phyloP scores from a whole-genome alignment of 1,140 invertebrate genomes.

The Mactra quadrangularis region DNA sequence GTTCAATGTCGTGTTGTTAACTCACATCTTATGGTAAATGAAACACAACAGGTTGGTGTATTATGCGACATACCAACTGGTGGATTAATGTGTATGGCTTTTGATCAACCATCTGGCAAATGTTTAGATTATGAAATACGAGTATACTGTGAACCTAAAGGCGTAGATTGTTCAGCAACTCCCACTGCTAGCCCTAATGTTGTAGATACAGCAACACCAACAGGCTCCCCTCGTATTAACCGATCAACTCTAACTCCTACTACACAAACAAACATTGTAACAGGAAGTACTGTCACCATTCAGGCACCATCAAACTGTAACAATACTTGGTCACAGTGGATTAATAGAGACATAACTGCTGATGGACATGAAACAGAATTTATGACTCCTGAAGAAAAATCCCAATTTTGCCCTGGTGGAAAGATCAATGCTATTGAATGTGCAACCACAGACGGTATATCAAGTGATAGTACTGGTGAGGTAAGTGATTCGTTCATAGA shows the following conservation, averaged over 20 bases:
- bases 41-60: slow-evolving; percentile 84
- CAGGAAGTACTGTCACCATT: neutral
- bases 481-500: slow-evolving; percentile 16
- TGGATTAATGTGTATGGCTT: slow-evolving; percentile 88
- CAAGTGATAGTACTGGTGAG: slow-evolving; percentile 68
- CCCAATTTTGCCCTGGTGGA: slow-evolving; percentile 70
- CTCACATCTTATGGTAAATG: slow-evolving; percentile 51
- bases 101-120: slow-evolving; percentile 70
- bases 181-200: slow-evolving; percentile 34
- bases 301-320: neutral
- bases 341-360: slow-evolving; percentile 66
- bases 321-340: slow-evolving; percentile 65
- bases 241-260: slow-evolving; percentile 8
- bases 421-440: slow-evolving; percentile 69
- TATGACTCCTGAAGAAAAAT: slow-evolving; percentile 67
- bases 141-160: slow-evolving; percentile 86
- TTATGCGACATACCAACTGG: slow-evolving; percentile 88
- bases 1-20: slow-evolving; percentile 74
- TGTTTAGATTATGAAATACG: slow-evolving; percentile 89
- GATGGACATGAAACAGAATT: slow-evolving; percentile 70
- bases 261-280: neutral
- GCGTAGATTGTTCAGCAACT: slow-evolving; percentile 59
- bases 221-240: neutral
- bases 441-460: slow-evolving; percentile 59
- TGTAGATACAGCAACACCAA: neutral